phyloP scores from a whole-genome alignment of 92 coral and sea anemone species.

The Porites evermanni region DNA sequence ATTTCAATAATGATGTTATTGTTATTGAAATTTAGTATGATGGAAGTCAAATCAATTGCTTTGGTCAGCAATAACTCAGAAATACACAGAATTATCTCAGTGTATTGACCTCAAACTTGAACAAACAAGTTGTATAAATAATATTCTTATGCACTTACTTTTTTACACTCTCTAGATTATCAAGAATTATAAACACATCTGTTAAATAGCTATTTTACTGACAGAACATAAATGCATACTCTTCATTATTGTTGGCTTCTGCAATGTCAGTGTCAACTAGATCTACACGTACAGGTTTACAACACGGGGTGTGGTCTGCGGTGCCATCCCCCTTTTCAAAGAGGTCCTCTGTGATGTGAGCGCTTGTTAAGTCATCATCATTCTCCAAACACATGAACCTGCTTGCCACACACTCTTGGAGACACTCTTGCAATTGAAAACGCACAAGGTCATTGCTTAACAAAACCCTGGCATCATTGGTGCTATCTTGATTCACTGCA shows the following conservation, averaged over 20 bases:
- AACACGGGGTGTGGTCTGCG: background rate
- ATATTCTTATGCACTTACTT: no score
- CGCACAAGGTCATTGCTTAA: background rate
- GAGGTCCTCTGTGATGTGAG: background rate
- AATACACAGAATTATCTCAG: no score
- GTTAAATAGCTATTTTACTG: no score
- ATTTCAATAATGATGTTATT: no score
- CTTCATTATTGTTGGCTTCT: background rate
- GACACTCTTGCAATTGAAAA: conserved; percentile 18
- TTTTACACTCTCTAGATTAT: no score
- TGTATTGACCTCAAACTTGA: no score
- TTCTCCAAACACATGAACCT: background rate
- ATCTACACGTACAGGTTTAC: no score
- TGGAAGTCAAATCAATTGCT: no score
- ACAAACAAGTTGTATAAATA: no score
- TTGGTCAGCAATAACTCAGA: no score
- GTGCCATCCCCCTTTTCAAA: background rate
- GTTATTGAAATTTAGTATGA: no score
- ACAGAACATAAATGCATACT: background rate
- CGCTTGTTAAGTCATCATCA: background rate
- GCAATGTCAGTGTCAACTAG: background rate
- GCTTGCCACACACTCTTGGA: conserved; percentile 8
- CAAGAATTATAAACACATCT: no score
- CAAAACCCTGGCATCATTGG: background rate
- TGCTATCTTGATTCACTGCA: background rate